Base-by-base conservation (phyloP, 2,888 invertebrate species). In the Maniola hyperantus region DNA sequence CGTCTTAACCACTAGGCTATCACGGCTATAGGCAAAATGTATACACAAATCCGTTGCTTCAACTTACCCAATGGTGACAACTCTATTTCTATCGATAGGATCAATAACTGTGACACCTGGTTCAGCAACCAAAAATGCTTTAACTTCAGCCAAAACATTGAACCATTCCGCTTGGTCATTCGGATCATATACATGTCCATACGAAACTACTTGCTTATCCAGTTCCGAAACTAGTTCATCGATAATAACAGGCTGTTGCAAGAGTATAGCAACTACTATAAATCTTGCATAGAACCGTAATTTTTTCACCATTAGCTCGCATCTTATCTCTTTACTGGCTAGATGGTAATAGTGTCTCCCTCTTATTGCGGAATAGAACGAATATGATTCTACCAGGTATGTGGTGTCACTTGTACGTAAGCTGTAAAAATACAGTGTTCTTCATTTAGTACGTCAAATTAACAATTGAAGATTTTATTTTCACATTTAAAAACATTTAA, bases 111-210 rank as follows among this genome's bases (percentile, higher is more conserved):
- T 95, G 18, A 99, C 96, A 50, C 97, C 95, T 66, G 97, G 96
- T 86, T 99, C 99, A 26, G 98, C 97, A 87, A 97, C 96, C 68
- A 99, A 96, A 90, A 99, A 99, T 65, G 97, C 96, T 88, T 97
- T 97, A 71, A 99, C 98, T 93, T 99, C 99, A 77, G 97, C 97
- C 71, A 99, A 93, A 1, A 99, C 98, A 71, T 98, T 93, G 59
- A 96, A 96, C 99, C 99, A 99, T 89, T 99, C 99, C 77, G 97
- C 93, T 84, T 98, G 97, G 87, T 99, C 99, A 77, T 98, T 98
- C n/a, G 99, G 98, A 83, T 98, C 97, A 89, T 99, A 99, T 18
- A 97, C 97, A 83, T 96, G 96, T 54, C 97, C 98, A 89, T 99
- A 99, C 87, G 99, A 98, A 81, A 97, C 96, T 79, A 99, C 98